phyloP scores from a whole-genome alignment of 2,113 vertebrate genomes.

The Fregetta grallaria region DNA sequence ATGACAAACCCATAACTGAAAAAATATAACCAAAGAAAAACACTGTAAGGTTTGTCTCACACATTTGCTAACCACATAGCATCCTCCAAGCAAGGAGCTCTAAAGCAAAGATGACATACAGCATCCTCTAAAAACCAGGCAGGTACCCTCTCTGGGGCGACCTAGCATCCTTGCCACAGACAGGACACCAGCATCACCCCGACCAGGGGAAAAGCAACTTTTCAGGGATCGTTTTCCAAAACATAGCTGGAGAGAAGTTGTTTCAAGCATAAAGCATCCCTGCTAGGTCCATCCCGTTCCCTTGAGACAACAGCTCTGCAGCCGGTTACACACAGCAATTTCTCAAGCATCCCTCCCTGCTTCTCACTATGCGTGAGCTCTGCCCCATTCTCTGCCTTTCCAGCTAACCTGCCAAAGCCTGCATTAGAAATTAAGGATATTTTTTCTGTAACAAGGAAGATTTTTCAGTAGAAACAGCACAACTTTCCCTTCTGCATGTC shows the following conservation, averaged over 20 bases:
- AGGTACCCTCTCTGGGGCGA: not conserved
- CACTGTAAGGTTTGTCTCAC: not conserved
- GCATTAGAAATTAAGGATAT: not conserved
- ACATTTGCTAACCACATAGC: accelerated
- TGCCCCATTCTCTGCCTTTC: not conserved
- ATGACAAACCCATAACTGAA: not conserved
- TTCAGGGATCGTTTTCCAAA: not conserved
- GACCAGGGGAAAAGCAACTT: not conserved
- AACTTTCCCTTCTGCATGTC: not conserved
- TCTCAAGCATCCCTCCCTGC: not conserved
- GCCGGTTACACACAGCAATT: not conserved
- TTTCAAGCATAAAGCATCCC: not conserved
- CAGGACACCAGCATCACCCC: not conserved
- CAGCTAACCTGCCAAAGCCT: not conserved
- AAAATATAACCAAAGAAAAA: not conserved
- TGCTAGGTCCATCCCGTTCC: not conserved
- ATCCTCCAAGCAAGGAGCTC: not conserved
- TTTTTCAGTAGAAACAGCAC: not conserved
- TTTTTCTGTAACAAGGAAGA: not conserved
- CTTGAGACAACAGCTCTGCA: not conserved
- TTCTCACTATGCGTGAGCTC: not conserved
- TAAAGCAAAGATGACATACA: not conserved
- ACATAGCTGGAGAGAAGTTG: not conserved
- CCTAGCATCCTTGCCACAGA: not conserved
- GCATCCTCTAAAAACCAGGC: not conserved